A percentile compares a stretch with the other conserved stretches of the same genome.
phyloP scores from a whole-genome alignment of 2,797 vertebrate genomes.

The Tarsius wallacei region DNA sequence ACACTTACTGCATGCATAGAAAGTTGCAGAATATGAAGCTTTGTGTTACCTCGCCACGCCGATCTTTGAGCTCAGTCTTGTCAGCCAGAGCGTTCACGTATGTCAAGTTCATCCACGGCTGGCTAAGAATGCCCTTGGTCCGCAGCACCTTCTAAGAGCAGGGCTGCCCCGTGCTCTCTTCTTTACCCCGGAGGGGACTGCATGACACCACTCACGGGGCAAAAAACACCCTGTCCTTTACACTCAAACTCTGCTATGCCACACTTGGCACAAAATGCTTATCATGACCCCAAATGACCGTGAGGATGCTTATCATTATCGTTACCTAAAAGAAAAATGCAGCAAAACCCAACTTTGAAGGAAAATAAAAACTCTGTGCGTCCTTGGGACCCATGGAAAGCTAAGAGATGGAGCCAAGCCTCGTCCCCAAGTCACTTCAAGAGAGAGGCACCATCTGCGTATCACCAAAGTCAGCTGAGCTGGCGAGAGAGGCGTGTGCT shows the following conservation, averaged over 20 bases:
- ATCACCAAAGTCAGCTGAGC: background rate
- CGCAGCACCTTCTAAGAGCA: background rate
- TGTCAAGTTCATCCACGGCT: background rate
- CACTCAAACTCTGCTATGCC: slow-evolving; percentile 21
- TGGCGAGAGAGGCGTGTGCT: background rate
- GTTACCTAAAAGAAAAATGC: slow-evolving; percentile 31
- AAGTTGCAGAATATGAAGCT: slow-evolving; percentile 20
- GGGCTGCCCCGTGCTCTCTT: background rate
- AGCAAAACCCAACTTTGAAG: slow-evolving; percentile 43
- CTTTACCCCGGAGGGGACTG: background rate
- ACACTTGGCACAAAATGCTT: slow-evolving; percentile 55
- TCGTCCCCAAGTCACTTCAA: background rate
- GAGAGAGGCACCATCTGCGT: background rate
- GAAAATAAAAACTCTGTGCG: background rate
- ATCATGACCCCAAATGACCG: background rate
- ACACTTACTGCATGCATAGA: background rate
- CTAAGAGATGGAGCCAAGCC: background rate
- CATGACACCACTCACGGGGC: background rate
- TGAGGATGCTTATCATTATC: background rate
- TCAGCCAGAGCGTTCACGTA: slow-evolving; percentile 12
- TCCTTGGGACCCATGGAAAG: slow-evolving; percentile 31
- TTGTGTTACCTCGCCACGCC: slow-evolving; percentile 9
- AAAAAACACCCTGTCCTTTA: background rate
- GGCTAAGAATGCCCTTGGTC: background rate
- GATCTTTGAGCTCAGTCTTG: background rate